These are phyloP conservation scores for Nothobranchius kuhntae DNA, from an alignment of 2,113 vertebrate species.

Conservation along the genomic window DNA sequence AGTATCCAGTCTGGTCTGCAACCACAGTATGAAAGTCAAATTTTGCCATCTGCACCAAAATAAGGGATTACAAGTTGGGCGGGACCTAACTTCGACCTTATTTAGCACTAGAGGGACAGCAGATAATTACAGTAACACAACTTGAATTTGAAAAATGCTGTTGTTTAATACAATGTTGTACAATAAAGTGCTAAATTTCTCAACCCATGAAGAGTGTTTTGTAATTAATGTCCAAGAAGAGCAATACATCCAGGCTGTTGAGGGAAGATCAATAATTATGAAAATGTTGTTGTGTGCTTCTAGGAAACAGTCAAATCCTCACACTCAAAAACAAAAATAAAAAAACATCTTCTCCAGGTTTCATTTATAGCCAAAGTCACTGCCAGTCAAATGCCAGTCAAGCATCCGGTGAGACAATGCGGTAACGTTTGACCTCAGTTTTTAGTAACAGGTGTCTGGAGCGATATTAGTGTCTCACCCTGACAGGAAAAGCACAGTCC, in stretches of 20 bases:
- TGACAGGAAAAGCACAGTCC: not conserved
- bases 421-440: constrained; percentile 7
- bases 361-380: constrained; percentile 10
- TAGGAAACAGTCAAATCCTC: constrained; percentile 1
- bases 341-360: not conserved
- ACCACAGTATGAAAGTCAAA: constrained; percentile 60
- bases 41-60: constrained; percentile 64
- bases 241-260: not conserved
- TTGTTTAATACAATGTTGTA: not conserved
- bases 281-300: constrained; percentile 2
- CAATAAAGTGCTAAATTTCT: not conserved
- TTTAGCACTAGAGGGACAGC: constrained; percentile 24
- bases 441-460: constrained; percentile 5
- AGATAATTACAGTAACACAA: constrained; percentile 3
- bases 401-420: constrained; percentile 6
- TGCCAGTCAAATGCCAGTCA: not conserved
- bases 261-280: not conserved
- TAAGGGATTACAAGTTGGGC: constrained; percentile 50
- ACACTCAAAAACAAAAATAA: not conserved
- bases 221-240: not conserved
- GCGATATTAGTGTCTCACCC: not conserved
- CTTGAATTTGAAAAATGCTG: not conserved
- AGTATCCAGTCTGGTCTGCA: constrained; percentile 58
- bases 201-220: not conserved
- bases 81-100: constrained; percentile 47